Percentiles rank a stretch among this genome's conserved stretches.
Conservation (phyloP, 2,888 invertebrate genomes). For the Caradrina kadenii region DNA sequence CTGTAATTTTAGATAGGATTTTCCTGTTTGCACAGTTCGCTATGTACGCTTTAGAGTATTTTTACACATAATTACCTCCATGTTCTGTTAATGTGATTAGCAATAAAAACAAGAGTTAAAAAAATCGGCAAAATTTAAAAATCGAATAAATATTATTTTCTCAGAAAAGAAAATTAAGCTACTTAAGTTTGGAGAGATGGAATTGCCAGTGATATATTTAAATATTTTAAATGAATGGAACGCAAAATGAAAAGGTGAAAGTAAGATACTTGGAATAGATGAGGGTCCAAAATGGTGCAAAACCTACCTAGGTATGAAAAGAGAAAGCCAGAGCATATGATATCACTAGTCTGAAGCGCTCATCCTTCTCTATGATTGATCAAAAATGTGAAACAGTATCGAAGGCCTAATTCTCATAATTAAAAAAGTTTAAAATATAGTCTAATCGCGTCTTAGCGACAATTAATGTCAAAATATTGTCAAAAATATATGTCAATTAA, state of each 20-base stretch:
- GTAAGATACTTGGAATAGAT: neutral
- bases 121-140: neutral
- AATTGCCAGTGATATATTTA: neutral
- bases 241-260: constrained; percentile 15
- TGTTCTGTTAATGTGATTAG: neutral
- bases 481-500: no score
- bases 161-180: neutral
- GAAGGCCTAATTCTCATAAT: no score
- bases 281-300: constrained; percentile 16
- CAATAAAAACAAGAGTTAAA: neutral
- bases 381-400: neutral
- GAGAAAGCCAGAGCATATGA: constrained; percentile 19
- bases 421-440: no score
- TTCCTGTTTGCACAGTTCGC: constrained; percentile 37
- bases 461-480: no score
- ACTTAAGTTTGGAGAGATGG: neutral
- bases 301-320: neutral
- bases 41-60: neutral
- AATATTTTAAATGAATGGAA: neutral
- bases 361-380: constrained; percentile 9
- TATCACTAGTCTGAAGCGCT: constrained; percentile 14
- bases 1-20: constrained; percentile 28
- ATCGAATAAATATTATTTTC: neutral
- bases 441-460: no score
- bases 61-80: neutral